phyloP scores from a whole-genome alignment of 2,797 vertebrate species.

The Rousettus madagascariensis region DNA sequence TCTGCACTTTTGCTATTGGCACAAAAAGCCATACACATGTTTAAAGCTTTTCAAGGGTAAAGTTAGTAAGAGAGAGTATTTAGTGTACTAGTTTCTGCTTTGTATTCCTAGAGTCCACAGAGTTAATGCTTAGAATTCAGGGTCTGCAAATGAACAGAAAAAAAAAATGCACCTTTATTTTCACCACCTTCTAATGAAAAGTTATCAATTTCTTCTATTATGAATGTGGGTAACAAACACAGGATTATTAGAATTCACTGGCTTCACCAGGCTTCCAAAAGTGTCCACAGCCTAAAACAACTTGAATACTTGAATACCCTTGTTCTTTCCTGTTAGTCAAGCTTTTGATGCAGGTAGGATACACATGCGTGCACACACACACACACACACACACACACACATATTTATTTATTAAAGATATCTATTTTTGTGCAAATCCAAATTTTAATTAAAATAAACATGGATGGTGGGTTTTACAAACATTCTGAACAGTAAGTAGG shows the following conservation, averaged over 20 bases:
- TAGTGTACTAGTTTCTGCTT: background rate
- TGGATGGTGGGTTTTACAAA: conserved; percentile 67
- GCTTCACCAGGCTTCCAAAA: conserved; percentile 4
- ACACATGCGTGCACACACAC: no score
- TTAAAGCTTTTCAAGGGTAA: conserved; percentile 63
- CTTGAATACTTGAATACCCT: background rate
- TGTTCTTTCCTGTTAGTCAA: background rate
- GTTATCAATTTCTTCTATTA: conserved; percentile 3
- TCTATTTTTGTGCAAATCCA: background rate
- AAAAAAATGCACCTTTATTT: background rate
- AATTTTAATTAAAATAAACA: conserved; percentile 24
- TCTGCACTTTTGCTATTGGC: conserved; percentile 56
- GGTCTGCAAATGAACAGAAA: background rate
- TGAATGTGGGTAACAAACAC: background rate
- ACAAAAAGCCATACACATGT: conserved; percentile 55
- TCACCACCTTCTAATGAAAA: conserved; percentile 20
- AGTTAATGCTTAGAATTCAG: background rate
- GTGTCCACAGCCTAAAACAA: background rate
- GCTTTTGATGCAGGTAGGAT: background rate
- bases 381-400: no score
- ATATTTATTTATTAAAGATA: no score
- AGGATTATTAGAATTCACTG: background rate
- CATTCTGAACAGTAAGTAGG: conserved; percentile 63
- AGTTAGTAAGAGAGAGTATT: background rate
- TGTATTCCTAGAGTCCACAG: background rate